Evolutionary conservation across 1,140 invertebrate species (phyloP).

Genomic region (Lepidurus packardi): DNA sequence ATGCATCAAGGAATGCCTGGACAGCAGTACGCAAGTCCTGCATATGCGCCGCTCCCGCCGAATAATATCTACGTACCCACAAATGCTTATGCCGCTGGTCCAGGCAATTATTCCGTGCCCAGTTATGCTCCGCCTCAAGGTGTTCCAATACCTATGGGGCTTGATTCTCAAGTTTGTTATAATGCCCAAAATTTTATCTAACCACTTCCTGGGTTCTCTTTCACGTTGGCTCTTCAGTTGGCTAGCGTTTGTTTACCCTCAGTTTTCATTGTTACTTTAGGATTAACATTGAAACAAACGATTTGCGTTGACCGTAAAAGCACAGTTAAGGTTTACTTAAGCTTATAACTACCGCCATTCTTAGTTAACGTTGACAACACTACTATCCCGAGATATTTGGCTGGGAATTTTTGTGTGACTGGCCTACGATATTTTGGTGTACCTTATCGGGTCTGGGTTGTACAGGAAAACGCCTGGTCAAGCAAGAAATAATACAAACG

Average conservation of each 20-base stretch:
- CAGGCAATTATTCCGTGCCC: conserved; percentile 15
- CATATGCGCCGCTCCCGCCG: conserved; percentile 21
- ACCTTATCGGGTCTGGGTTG: not conserved
- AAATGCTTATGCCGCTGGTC: conserved; percentile 24
- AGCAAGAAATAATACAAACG: not conserved
- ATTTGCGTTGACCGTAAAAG: not conserved
- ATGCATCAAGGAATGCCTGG: not conserved
- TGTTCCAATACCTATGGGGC: not conserved
- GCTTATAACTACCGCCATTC: not conserved
- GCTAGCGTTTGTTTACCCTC: not conserved
- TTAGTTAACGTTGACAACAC: not conserved
- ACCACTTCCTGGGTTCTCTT: not conserved
- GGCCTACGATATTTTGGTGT: not conserved
- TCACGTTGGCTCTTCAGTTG: not conserved
- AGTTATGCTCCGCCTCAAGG: not conserved
- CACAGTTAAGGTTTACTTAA: not conserved
- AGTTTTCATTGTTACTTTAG: not conserved
- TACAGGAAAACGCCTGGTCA: not conserved
- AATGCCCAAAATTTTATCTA: not conserved
- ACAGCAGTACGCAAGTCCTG: not conserved
- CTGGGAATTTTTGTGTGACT: not conserved
- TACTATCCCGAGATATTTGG: not conserved
- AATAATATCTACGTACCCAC: not conserved
- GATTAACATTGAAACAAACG: not conserved
- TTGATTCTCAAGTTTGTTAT: not conserved